These are phyloP conservation scores for Cistogaster globosa DNA, from an alignment of 2,888 invertebrate genomes.

Conservation along the genomic window DNA sequence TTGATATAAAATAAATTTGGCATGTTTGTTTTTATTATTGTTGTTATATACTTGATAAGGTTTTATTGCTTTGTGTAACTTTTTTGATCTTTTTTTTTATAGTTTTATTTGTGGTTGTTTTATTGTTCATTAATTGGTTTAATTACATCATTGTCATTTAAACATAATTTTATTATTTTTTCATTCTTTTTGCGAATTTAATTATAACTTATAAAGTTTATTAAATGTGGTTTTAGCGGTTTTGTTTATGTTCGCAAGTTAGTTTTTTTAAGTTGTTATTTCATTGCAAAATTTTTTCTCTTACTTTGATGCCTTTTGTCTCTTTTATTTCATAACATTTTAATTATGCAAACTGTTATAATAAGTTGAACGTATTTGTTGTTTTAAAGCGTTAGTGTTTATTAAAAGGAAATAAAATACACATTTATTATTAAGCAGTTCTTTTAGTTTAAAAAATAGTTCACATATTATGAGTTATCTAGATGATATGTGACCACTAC, in stretches of 20 bases:
- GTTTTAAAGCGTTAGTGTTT: too few relatives aligned
- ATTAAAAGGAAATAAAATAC: too few relatives aligned
- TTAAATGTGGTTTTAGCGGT: constrained; percentile 45
- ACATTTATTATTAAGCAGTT: too few relatives aligned
- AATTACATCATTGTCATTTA: constrained; percentile 65
- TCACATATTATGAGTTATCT: too few relatives aligned
- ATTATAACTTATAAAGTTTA: constrained; percentile 50
- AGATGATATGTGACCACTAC: too few relatives aligned
- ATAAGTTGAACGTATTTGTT: neutral
- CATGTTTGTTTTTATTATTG: neutral
- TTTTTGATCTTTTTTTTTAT: neutral
- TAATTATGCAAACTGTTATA: constrained; percentile 70
- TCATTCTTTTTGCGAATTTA: constrained; percentile 66
- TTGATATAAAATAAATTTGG: neutral
- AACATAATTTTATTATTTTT: constrained; percentile 75
- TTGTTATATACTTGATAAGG: neutral
- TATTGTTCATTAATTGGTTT: constrained; percentile 37
- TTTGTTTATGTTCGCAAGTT: constrained; percentile 24
- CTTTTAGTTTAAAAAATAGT: too few relatives aligned
- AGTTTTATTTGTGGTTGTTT: constrained; percentile 31
- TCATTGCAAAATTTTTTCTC: constrained; percentile 37
- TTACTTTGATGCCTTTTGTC: neutral
- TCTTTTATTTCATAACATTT: constrained; percentile 74
- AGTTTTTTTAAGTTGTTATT: constrained; percentile 7
- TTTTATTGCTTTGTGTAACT: neutral